Conservation (phyloP, 2,113 vertebrate genomes). For the Galemys pyrenaicus region DNA sequence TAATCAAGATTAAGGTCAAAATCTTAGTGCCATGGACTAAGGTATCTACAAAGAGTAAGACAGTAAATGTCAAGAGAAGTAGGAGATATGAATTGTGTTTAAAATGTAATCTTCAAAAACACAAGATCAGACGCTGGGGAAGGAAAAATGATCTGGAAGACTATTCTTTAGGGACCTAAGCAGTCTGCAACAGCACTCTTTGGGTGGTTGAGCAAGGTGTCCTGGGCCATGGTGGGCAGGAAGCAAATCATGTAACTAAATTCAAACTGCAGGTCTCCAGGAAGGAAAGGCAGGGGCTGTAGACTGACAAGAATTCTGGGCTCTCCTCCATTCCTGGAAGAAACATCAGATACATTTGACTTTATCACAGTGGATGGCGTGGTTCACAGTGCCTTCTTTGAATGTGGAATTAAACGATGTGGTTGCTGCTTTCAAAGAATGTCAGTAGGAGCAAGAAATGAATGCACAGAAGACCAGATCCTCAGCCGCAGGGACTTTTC, state of each 20-base stretch:
- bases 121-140: not conserved
- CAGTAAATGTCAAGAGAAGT: not conserved
- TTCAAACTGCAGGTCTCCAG: not conserved
- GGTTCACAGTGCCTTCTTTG: conserved; percentile 7
- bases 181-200: not conserved
- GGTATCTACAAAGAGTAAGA: not conserved
- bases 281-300: not conserved
- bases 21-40: not conserved
- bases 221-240: not conserved
- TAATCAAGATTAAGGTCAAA: not conserved
- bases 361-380: not conserved
- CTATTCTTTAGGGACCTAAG: not conserved
- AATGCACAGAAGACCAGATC: not conserved
- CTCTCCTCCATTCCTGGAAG: conserved; percentile 18
- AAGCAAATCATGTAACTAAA: not conserved
- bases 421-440: conserved; percentile 33
- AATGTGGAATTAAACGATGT: conserved; percentile 35
- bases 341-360: conserved; percentile 22
- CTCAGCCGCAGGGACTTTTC: conserved; percentile 12
- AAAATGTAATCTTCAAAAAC: not conserved
- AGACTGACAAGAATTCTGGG: not conserved
- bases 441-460: conserved; percentile 10
- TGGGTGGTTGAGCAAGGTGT: not conserved
- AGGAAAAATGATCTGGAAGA: not conserved
- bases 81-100: not conserved